Evolutionary conservation across 2,113 vertebrate species (phyloP), one percentile per base, ranked within the genome.

Genomic region (Microcebus lehilahytsara): DNA sequence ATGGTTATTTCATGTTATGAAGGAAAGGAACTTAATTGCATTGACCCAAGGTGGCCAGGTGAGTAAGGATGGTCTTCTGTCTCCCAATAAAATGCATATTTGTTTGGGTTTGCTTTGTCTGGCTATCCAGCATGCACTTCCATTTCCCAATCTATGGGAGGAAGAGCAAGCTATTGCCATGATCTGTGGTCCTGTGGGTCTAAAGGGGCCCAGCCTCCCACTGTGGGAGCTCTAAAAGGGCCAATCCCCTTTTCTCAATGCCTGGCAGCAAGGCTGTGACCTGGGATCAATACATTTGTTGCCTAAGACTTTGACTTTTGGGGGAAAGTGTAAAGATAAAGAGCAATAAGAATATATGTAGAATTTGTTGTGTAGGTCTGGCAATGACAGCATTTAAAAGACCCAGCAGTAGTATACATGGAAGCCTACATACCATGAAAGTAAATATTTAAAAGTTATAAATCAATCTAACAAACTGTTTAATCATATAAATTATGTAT

Each of bases 171-270:
- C 5, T 30, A 3, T 84, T 13, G 22, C n/a, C 7, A 23, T 4
- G 3, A 9, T 53, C 3, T 69, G 37, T 42, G 12, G 25, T 13
- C 62, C n/a, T 67, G 0, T 53, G n/a, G 11, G 51, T 62, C 49
- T 72, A 5, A 1, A 58, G 22, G 22, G 34, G 12, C 4, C 46
- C 32, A 20, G 3, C 12, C 8, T 34, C 19, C 56, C 6, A 19
- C 22, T 7, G 0, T 3, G 56, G n/a, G 49, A 37, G 13, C 11
- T 37, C 10, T 71, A 20, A 72, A n/a, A 56, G 0, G 42, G 13
- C 8, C 46, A 19, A 14, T 40, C 22, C 5, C 14, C 12, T 56
- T 46, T 77, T 89, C 79, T 94, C 22, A 13, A 20, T 22, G 5
- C 3, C 49, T 46, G 30, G 37, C 23, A 74, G 14, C 34, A 53